Percentiles rank a stretch among this genome's conserved stretches.
phyloP scores from a whole-genome alignment of 1,140 invertebrate species.

The Cyphomyrmex costatus region DNA sequence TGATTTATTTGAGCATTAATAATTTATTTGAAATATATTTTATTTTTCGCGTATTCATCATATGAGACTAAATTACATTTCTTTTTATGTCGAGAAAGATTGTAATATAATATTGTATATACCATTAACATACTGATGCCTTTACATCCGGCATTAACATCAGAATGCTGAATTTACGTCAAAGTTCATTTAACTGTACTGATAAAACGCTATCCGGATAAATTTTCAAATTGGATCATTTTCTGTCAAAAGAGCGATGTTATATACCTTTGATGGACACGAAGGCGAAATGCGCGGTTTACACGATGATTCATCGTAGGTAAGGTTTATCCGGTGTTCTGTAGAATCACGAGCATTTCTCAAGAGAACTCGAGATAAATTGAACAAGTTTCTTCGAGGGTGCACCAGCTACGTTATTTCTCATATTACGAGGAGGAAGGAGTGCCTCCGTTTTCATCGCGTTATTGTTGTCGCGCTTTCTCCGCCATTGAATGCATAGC shows the following conservation, averaged over 20 bases:
- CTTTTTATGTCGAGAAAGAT: background rate
- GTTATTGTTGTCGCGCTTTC: background rate
- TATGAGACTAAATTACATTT: background rate
- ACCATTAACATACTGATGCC: background rate
- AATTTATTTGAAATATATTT: slow-evolving; percentile 6
- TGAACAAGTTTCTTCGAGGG: slow-evolving; percentile 46
- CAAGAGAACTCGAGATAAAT: slow-evolving; percentile 57
- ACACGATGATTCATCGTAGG: slow-evolving; percentile 53
- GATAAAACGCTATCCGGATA: slow-evolving; percentile 18
- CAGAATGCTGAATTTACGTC: background rate
- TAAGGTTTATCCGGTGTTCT: slow-evolving; percentile 39
- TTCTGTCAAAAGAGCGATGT: slow-evolving; percentile 11
- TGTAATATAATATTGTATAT: background rate
- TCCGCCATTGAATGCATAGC: background rate
- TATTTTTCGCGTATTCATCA: slow-evolving; percentile 9
- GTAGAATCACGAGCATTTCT: slow-evolving; percentile 49
- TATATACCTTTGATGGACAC: slow-evolving; percentile 39
- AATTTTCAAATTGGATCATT: slow-evolving; percentile 44
- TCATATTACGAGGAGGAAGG: slow-evolving; percentile 34
- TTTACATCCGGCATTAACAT: too few species aligned
- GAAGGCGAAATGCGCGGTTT: slow-evolving; percentile 49
- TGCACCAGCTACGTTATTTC: slow-evolving; percentile 41
- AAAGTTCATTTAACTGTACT: background rate
- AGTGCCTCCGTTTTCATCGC: background rate
- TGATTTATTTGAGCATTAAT: background rate